A percentile compares a stretch with the other conserved stretches of the same genome.
Evolutionary conservation across 2,113 vertebrate species (phyloP).

Genomic region (Sminthopsis crassicaudata): DNA sequence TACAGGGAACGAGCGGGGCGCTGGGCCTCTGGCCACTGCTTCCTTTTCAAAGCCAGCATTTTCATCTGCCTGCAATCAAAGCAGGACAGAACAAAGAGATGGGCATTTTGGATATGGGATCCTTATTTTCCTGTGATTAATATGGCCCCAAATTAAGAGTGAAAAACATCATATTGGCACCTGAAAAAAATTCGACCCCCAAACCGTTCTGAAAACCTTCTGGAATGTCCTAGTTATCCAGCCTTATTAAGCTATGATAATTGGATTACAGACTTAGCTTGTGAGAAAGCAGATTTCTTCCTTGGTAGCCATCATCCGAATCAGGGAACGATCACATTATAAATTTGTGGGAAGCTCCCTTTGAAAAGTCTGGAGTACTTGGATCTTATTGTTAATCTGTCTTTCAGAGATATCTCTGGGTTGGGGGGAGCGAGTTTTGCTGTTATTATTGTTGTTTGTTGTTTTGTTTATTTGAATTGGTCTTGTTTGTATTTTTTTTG

Average conservation of each 20-base stretch:
- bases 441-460: too few species aligned
- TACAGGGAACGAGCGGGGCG: constrained; percentile 79
- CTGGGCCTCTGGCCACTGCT: constrained; percentile 86
- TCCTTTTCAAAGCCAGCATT: constrained; percentile 90
- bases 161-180: accelerated
- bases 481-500: not conserved
- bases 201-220: not conserved
- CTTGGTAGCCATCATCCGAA: not conserved
- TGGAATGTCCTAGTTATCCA: constrained; percentile 32
- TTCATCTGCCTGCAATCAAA: constrained; percentile 92
- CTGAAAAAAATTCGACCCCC: not conserved
- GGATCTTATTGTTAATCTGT: not conserved
- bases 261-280: constrained; percentile 10
- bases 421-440: too few species aligned
- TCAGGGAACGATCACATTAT: not conserved
- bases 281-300: constrained; percentile 34
- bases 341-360: not conserved
- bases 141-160: constrained; percentile 52
- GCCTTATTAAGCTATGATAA: constrained; percentile 54
- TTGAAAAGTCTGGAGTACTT: not conserved
- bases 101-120: constrained; percentile 73
- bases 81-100: constrained; percentile 80
- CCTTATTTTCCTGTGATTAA: constrained; percentile 71
- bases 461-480: too few species aligned
- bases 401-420: not conserved